These are phyloP conservation scores for Acleris sparsana DNA, from an alignment of 2,888 invertebrate species.

Conservation along the genomic window DNA sequence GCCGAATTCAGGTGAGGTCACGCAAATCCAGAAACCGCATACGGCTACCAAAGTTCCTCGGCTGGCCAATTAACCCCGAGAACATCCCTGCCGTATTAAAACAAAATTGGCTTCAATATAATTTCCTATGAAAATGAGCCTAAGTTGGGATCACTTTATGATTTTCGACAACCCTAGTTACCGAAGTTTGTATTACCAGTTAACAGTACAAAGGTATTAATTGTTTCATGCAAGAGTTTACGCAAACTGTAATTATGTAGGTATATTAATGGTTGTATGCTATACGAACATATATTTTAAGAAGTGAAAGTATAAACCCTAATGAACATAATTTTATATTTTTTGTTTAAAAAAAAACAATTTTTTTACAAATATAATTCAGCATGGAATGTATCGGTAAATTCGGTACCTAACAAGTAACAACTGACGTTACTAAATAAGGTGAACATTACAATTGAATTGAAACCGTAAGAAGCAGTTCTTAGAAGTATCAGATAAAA, in stretches of 20 bases:
- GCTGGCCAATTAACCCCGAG: constrained; percentile 66
- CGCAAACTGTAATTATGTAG: background rate
- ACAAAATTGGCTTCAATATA: constrained; percentile 71
- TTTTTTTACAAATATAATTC: too few relatives aligned
- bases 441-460: too few relatives aligned
- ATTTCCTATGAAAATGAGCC: constrained; percentile 64
- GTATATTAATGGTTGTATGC: too few relatives aligned
- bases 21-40: constrained; percentile 61
- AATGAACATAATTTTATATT: too few relatives aligned
- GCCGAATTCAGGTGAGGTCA: constrained; percentile 38
- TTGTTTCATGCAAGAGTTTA: constrained; percentile 22
- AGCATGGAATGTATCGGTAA: too few relatives aligned
- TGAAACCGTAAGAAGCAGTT: too few relatives aligned
- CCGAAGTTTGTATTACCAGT: constrained; percentile 22
- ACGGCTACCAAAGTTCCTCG: constrained; percentile 65
- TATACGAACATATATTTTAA: too few relatives aligned
- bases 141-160: constrained; percentile 48
- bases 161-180: constrained; percentile 38
- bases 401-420: too few relatives aligned
- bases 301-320: too few relatives aligned
- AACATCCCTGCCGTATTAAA: constrained; percentile 56
- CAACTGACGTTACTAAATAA: too few relatives aligned
- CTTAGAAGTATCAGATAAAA: too few relatives aligned
- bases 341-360: too few relatives aligned
- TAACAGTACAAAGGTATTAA: constrained; percentile 13